Evolutionary conservation across 2,797 vertebrate genomes (phyloP).

Genomic region (Decapterus maruadsi): DNA sequence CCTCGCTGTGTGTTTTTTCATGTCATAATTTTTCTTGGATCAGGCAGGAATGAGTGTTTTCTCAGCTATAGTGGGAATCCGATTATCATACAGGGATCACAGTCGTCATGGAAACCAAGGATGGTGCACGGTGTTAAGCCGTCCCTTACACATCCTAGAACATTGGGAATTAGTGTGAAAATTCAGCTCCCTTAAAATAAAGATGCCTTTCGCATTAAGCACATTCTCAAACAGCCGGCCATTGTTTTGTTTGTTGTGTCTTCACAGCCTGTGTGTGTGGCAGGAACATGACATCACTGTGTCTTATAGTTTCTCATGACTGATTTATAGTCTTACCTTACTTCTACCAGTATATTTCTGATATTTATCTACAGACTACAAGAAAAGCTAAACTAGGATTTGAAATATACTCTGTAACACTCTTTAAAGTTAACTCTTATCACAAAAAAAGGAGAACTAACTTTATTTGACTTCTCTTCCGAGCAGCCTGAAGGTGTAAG

Average conservation of each 20-base stretch:
- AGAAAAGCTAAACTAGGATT: background rate
- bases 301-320: background rate
- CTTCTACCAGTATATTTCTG: background rate
- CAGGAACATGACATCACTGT: background rate
- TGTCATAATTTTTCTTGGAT: constrained; percentile 73
- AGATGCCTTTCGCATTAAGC: constrained; percentile 34
- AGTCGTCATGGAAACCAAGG: constrained; percentile 87
- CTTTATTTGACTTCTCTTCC: background rate
- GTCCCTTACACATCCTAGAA: constrained; percentile 78
- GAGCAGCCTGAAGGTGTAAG: constrained; percentile 18
- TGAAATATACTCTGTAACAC: background rate
- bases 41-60: constrained; percentile 72
- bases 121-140: constrained; percentile 77
- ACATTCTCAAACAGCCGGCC: background rate
- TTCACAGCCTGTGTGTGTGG: constrained; percentile 1
- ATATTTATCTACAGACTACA: background rate
- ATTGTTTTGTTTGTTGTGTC: background rate
- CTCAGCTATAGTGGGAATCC: constrained; percentile 82
- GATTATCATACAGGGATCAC: constrained; percentile 84
- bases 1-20: constrained; percentile 43
- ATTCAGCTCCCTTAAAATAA: constrained; percentile 75
- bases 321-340: background rate
- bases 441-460: background rate
- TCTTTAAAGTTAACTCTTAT: background rate
- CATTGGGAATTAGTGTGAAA: constrained; percentile 82